A percentile compares a stretch with the other conserved stretches of the same genome.
These are phyloP conservation scores for Verasper variegatus DNA, from an alignment of 2,113 vertebrate genomes.

Conservation along the genomic window DNA sequence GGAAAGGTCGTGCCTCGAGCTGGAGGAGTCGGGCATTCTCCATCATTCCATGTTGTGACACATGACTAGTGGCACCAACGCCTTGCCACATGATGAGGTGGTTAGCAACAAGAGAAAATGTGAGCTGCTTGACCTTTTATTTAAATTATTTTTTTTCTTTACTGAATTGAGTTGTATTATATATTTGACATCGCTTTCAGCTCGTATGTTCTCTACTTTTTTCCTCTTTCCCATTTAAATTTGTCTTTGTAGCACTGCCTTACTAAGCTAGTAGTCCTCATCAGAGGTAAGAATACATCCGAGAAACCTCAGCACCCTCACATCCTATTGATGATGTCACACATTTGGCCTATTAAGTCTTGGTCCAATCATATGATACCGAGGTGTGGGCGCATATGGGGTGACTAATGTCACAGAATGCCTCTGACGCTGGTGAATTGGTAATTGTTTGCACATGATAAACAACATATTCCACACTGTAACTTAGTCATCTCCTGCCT, in stretches of 20 bases:
- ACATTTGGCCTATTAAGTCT: constrained; percentile 57
- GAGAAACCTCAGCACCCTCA: constrained; percentile 10
- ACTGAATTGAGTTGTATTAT: no score
- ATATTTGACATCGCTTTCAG: not conserved
- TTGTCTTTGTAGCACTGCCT: not conserved
- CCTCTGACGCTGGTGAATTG: constrained; percentile 72
- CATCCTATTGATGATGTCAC: constrained; percentile 60
- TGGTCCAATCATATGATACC: constrained; percentile 51
- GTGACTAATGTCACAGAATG: constrained; percentile 74
- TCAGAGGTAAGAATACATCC: constrained; percentile 47
- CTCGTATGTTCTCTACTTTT: not conserved
- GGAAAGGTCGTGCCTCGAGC: constrained; percentile 68
- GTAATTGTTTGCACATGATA: constrained; percentile 72
- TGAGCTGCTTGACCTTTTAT: constrained; percentile 55
- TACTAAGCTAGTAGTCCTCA: constrained; percentile 1
- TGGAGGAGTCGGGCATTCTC: constrained; percentile 34
- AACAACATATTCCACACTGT: constrained; percentile 68
- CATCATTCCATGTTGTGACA: constrained; percentile 60
- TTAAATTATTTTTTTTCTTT: not conserved
- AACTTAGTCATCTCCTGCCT: constrained; percentile 69
- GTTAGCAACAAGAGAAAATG: constrained; percentile 48
- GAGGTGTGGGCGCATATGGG: constrained; percentile 67
- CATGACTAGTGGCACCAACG: constrained; percentile 56
- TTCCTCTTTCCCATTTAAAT: not conserved
- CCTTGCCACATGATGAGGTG: constrained; percentile 35